A percentile compares a stretch with the other conserved stretches of the same genome.
phyloP scores from a whole-genome alignment of 2,888 invertebrate genomes.

The Auanema sp. region DNA sequence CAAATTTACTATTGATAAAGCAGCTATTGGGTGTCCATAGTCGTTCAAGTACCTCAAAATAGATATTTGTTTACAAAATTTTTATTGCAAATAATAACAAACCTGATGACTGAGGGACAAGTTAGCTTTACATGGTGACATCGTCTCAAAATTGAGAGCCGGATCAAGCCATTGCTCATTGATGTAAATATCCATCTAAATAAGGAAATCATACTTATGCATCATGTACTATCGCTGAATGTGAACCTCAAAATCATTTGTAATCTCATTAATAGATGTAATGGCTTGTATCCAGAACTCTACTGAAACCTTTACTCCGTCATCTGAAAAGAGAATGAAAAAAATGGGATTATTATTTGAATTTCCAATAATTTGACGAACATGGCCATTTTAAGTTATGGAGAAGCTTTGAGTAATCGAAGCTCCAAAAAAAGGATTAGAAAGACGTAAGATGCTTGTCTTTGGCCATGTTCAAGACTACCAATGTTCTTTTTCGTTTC shows the following conservation, averaged over 20 bases:
- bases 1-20: constrained; percentile 62
- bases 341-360: not conserved
- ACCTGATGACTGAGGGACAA: constrained; percentile 62
- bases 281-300: constrained; percentile 65
- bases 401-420: no score
- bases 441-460: no score
- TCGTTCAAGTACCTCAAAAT: constrained; percentile 38
- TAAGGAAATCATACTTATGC: no score
- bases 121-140: constrained; percentile 63
- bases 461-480: no score
- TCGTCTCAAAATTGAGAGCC: constrained; percentile 55
- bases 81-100: constrained; percentile 3
- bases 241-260: constrained; percentile 63
- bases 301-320: constrained; percentile 60
- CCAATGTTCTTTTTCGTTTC: no score
- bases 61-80: not conserved
- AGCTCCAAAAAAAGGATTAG: no score
- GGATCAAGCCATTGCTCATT: constrained; percentile 63
- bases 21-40: constrained; percentile 57
- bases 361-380: constrained; percentile 3
- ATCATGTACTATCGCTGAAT: no score
- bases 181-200: constrained; percentile 64
- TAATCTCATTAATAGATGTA: constrained; percentile 61
- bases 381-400: no score
- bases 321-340: constrained; percentile 24